Base-by-base conservation (phyloP, 2,113 vertebrate genomes). In the Gallinago undulata region DNA sequence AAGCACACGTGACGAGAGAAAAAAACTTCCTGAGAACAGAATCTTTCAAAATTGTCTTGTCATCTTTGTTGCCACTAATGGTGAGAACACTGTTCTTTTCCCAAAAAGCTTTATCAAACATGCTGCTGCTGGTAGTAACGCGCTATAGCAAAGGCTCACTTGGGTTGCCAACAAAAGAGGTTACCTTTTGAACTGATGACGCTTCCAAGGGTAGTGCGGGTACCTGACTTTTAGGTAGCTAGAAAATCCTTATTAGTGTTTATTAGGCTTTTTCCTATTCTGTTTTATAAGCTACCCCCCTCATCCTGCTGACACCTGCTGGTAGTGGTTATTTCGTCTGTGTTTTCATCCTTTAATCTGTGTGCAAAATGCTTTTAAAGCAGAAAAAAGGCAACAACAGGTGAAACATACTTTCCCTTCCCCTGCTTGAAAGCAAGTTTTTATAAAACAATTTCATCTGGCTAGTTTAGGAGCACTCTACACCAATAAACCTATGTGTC, bases 121-220 rank as follows among this genome's bases (percentile, higher is more conserved):
- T 53, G 57, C 84, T 35, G 12, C 68, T 91, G 70, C 82, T 50
- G 62, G 50, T 16, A 23, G 50, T 50, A 74, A 27, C 24, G n/a
- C 28, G 9, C 37, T 63, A 1, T 3, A 48, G 50, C 37, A 66
- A 11, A 30, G 74, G 22, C 6, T 87, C 35, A 0, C 0, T 2
- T 37, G 67, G 22, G 21, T 9, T 84, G 41, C 25, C 69, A 6
- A 27, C 33, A 64, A 12, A 89, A 72, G 56, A 73, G 66, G 47
- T 67, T 83, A 35, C 28, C 70, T 35, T 53, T 63, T 37, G 59
- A 57, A 33, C 18, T 63, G 37, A 10, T n/a, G 50, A 13, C 7
- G 4, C 28, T 77, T 55, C 41, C 62, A 24, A 76, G 57, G 67
- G 30, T 13, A 48, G 35, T 47, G 53, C 7, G 9, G 87, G 56